Base-by-base conservation (phyloP, 2,797 vertebrate genomes). In the Lateolabrax maculatus region DNA sequence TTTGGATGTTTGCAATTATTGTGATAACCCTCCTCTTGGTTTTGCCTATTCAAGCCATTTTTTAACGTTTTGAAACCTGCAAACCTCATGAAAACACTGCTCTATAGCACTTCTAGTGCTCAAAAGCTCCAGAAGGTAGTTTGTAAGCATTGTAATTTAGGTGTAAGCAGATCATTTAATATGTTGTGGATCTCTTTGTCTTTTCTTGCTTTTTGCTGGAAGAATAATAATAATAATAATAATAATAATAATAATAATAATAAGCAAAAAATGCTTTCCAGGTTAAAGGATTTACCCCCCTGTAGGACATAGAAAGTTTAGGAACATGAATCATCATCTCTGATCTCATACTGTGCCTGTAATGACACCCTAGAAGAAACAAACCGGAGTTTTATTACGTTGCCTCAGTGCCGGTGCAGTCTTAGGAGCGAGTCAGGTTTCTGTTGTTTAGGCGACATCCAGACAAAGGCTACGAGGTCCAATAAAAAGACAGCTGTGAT, bases 391-490 rank as follows among this genome's bases (percentile, higher is more conserved):
- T 39, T n/a, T 25, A 15, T n/a, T 58, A 21, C 55, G 36, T 34
- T 7, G 31, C 27, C 25, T 52, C 10, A 11, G 44, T 64, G 34
- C 52, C 27, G 44, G 18, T 67, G 29, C 21, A 29, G 71, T 41
- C 13, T 43, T 18, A 3, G 56, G 27, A 44, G 36, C 3, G 57
- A 79, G 55, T 67, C 61, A 25, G 34, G 66, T 64, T 58, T 68
- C 63, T 48, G 19, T 21, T 63, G 39, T 9, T 71, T 6, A 5
- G n/a, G 66, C 2, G 10, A 39, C 51, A 68, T 34, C 10, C 23
- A 46, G 36, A 66, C 61, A 63, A 56, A 63, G 51, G 34, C 25
- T 62, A 19, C 13, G 2, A 51, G 48, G 41, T 56, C 27, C 19
- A 46, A 55, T 62, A 15, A 23, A 62, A 62, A 36, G 7, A n/a